Base-by-base conservation (phyloP, 2,113 vertebrate species). In the Callionymus lyra region DNA sequence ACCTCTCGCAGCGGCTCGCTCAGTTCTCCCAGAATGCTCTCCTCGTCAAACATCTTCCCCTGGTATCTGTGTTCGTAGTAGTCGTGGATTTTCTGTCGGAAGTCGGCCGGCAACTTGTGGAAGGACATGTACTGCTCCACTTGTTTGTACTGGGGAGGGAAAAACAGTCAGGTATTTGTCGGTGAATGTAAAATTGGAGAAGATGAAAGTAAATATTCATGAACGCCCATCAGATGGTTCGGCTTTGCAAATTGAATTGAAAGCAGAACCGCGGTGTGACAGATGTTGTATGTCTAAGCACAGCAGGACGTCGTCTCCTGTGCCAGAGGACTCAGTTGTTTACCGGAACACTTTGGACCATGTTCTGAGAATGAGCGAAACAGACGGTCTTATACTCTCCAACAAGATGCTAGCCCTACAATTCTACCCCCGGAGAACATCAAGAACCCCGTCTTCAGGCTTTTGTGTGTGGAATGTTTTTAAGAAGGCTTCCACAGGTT, bases 41-140 rank as follows among this genome's bases (percentile, higher is more conserved):
- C 94, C 67, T 98, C 94, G 0, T 98, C 94, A 1, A 98, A 98
- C 94, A 97, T 98, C 85, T 98, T 98, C 64, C 94, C 94, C 73
- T 98, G 94, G 83, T 97, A 98, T 38, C 94, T 90, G 50, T 98
- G 94, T 70, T 98, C 94, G 0, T 98, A 98, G 70, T 98, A 98
- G 76, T 98, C 94, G 0, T 98, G 94, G 74, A 98, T 91, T 63
- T 88, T 93, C 82, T 98, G 94, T 12, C 94, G 88, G 84, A 97
- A 96, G 76, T 98, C 94, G 0, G 93, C 86, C 0, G 93, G 92
- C 74, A 98, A 86, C 74, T 98, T 98, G 83, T 98, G 94, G 84
- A 98, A 98, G 72, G 93, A 98, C 94, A 97, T 98, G 59, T 98
- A 98, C 81, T 98, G 94, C 77, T 97, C 94, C 82, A 98, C 94